Base-by-base conservation (phyloP, 2,888 invertebrate genomes). In the Brenthis daphne region DNA sequence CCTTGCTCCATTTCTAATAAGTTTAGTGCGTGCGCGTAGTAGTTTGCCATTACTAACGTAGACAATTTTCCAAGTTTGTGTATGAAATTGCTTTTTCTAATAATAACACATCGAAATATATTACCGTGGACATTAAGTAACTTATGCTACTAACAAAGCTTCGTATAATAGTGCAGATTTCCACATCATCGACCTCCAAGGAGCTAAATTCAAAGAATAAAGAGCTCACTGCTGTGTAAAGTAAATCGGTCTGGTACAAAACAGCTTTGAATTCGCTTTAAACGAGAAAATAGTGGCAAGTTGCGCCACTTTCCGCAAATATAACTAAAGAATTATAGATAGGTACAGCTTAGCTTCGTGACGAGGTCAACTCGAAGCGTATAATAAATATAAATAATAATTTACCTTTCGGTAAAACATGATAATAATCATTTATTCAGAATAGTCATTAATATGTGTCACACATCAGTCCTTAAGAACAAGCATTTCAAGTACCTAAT, bases 31-130 rank as follows among this genome's bases (percentile, higher is more conserved):
- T 58, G 66, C 58, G 54, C 54, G 66, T 60, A 47, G 43, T 8
- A 6, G 37, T 43, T 43, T 43, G 11, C 37, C 11, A 43, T 11
- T 53, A 53, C 8, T 53, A 53, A n/a, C 47, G 56, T 43, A 58
- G 43, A 66, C 53, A 37, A 57, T 51, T 63, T 67, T 63, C 57
- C 57, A 20, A 67, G 56, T 57, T 61, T 56, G 43, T 43, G 33
- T n/a, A 51, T 2, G 50, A 61, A 6, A 24, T 55, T 61, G 50
- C 56, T 61, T 14, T 61, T 61, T 53, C 50, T 63, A 57, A 63
- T 61, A 56, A 16, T 53, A 16, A 5, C 56, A 56, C 57, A 61
- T 61, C 55, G 50, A 61, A 67, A 67, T 33, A 54, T 53, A 6
- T 16, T 67, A 14, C 47, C 48, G 14, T 61, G 6, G 51, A 29